Evolutionary conservation across 2,888 invertebrate species (phyloP).

Genomic region (Sylvicola fuscatus): DNA sequence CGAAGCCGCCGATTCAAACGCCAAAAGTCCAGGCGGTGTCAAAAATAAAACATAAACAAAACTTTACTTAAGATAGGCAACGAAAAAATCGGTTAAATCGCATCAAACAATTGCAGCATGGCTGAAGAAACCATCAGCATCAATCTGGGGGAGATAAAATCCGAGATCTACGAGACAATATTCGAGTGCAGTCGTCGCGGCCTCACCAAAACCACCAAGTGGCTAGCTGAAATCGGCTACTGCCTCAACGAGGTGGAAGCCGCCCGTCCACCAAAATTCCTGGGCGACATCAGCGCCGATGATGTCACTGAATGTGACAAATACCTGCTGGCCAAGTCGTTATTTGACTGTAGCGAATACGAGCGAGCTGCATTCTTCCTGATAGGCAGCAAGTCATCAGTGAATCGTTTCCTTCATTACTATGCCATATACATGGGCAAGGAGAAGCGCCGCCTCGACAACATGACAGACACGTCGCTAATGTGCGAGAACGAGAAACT

Average conservation of each 20-base stretch:
- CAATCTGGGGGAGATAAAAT: conserved; percentile 39
- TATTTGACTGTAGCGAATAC: conserved; percentile 81
- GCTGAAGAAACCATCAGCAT: conserved; percentile 16
- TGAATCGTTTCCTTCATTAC: conserved; percentile 61
- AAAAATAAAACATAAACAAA: too few species aligned
- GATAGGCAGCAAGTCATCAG: conserved; percentile 43
- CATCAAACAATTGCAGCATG: conserved; percentile 8
- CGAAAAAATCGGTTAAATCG: too few species aligned
- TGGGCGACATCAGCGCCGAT: conserved; percentile 16
- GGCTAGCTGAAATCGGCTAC: conserved; percentile 71
- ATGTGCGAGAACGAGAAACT: conserved; percentile 21
- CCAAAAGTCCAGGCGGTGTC: too few species aligned
- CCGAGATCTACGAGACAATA: conserved; percentile 40
- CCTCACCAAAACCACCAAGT: conserved; percentile 61
- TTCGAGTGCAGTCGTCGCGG: conserved; percentile 61
- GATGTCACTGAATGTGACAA: conserved; percentile 35
- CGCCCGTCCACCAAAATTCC: conserved; percentile 6
- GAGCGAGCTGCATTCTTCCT: conserved; percentile 67
- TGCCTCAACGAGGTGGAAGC: conserved; percentile 47
- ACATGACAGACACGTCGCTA: conserved; percentile 40
- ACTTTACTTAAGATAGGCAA: too few species aligned
- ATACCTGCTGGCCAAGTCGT: conserved; percentile 64
- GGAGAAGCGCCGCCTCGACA: conserved; percentile 77
- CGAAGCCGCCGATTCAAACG: too few species aligned
- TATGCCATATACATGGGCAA: conserved; percentile 76